A percentile compares a stretch with the other conserved stretches of the same genome.
phyloP scores from a whole-genome alignment of 2,113 vertebrate species.

The Corythornis madagascariensis region DNA sequence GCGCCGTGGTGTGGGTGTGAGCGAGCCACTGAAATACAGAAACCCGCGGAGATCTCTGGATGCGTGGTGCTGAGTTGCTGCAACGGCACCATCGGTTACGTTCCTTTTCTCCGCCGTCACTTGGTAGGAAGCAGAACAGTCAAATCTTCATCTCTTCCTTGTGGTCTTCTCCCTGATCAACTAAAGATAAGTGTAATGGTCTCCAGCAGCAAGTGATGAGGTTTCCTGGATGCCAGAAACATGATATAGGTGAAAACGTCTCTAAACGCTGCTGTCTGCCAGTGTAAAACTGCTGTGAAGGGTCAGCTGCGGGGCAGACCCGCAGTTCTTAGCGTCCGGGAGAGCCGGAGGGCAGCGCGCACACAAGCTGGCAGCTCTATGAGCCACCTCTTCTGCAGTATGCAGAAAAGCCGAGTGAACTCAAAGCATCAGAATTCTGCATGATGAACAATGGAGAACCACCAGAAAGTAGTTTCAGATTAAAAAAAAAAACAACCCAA shows the following conservation, averaged over 20 bases:
- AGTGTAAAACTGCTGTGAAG: not conserved
- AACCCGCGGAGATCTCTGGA: not conserved
- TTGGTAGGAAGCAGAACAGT: not conserved
- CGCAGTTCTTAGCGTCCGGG: not conserved
- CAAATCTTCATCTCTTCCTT: not conserved
- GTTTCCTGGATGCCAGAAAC: not conserved
- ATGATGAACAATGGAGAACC: not conserved
- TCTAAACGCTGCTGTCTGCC: not conserved
- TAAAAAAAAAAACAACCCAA: not conserved
- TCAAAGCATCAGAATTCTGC: not conserved
- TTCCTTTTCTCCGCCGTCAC: not conserved
- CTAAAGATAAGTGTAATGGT: not conserved
- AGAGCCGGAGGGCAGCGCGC: not conserved
- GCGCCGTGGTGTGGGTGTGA: not conserved
- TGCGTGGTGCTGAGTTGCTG: not conserved
- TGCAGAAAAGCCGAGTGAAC: not conserved
- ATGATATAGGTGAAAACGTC: not conserved
- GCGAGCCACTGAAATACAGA: not conserved
- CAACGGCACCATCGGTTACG: fast-evolving
- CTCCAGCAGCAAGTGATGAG: not conserved
- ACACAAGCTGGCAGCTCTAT: not conserved
- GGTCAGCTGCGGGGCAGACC: not conserved
- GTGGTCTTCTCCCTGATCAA: not conserved
- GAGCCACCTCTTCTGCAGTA: not conserved
- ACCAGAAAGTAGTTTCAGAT: not conserved